A percentile compares a stretch with the other conserved stretches of the same genome.
Evolutionary conservation across 2,113 vertebrate species (phyloP).

Genomic region (Lathamus discolor): DNA sequence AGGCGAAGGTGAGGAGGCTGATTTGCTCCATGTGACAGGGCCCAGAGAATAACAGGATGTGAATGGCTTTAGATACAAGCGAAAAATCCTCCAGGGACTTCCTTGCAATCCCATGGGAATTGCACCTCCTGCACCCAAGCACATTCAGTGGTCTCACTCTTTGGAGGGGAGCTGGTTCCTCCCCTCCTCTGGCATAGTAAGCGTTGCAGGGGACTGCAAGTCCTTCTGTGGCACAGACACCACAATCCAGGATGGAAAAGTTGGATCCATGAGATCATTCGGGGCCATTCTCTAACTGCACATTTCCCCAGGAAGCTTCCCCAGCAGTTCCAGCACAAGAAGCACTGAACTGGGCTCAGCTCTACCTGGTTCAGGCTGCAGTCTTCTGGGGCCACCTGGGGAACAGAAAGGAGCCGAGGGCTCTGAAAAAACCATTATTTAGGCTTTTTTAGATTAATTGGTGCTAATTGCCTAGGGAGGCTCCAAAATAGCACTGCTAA

Average conservation of each 20-base stretch:
- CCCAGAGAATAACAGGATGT: background rate
- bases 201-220: background rate
- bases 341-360: background rate
- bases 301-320: background rate
- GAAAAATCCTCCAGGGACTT: background rate
- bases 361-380: background rate
- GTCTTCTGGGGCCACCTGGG: background rate
- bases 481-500: slow-evolving; percentile 32
- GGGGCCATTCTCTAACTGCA: background rate
- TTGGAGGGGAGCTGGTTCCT: background rate
- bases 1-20: background rate
- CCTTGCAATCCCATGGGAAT: background rate
- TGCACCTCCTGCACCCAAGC: background rate
- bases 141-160: fast-evolving
- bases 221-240: background rate
- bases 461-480: slow-evolving; percentile 29
- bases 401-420: background rate
- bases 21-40: background rate
- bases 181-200: fast-evolving
- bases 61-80: background rate
- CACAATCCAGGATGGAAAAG: background rate
- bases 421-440: background rate
- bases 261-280: background rate
- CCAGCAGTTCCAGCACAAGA: fast-evolving
- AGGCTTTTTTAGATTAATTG: slow-evolving; percentile 20